Percentiles rank a stretch among this genome's conserved stretches.
These are phyloP conservation scores for Etheostoma spectabile DNA, from an alignment of 2,113 vertebrate species.

Conservation along the genomic window DNA sequence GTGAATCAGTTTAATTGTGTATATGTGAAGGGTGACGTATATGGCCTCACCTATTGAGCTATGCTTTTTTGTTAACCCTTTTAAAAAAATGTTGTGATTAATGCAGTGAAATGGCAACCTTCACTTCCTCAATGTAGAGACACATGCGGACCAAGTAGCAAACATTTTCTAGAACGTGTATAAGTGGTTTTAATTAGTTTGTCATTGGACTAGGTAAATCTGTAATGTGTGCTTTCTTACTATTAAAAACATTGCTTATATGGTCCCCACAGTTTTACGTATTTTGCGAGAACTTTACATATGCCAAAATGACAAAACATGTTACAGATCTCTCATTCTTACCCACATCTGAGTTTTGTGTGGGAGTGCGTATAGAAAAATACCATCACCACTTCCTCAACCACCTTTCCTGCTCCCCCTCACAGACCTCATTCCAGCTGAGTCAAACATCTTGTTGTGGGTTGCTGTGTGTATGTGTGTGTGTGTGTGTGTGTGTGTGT, in stretches of 20 bases:
- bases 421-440: constrained; percentile 58
- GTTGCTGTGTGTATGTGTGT: constrained; percentile 8
- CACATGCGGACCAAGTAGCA: background rate
- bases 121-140: constrained; percentile 35
- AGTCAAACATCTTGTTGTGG: constrained; percentile 34
- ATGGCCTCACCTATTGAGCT: background rate
- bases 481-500: constrained; percentile 12
- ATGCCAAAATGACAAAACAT: constrained; percentile 36
- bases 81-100: constrained; percentile 9
- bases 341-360: constrained; percentile 55
- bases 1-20: background rate
- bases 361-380: constrained; percentile 36
- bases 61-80: background rate
- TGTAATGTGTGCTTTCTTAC: background rate
- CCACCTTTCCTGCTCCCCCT: constrained; percentile 66
- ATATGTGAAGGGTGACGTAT: background rate
- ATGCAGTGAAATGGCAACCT: constrained; percentile 11
- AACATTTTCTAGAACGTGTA: background rate
- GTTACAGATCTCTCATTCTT: constrained; percentile 12
- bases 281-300: background rate
- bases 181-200: constrained; percentile 10
- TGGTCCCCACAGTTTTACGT: background rate
- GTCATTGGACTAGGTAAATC: background rate
- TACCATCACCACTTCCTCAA: constrained; percentile 73
- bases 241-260: background rate